Conservation (phyloP, 1,140 invertebrate genomes). For the Bathynomus jamesi region DNA sequence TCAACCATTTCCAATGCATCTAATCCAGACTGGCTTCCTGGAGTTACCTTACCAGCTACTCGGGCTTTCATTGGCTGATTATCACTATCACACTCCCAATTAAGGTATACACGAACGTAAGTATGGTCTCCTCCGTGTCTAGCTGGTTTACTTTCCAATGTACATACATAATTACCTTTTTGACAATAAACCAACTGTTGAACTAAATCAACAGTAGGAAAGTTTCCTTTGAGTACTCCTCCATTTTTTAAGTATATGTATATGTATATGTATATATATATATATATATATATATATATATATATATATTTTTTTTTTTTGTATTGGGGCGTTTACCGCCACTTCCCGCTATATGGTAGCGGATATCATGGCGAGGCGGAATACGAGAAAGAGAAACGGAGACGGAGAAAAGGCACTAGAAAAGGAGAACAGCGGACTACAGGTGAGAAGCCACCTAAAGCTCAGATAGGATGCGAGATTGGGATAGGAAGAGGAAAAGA, state of each 20-base stretch:
- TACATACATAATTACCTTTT: conserved; percentile 55
- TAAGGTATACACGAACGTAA: conserved; percentile 57
- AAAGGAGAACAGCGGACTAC: too few relatives aligned
- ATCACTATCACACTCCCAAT: conserved; percentile 51
- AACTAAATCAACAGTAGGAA: conserved; percentile 58
- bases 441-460: too few relatives aligned
- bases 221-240: conserved; percentile 48
- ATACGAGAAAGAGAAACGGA: too few relatives aligned
- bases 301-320: too few relatives aligned
- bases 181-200: conserved; percentile 52
- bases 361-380: too few relatives aligned
- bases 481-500: too few relatives aligned
- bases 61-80: conserved; percentile 57
- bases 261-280: too few relatives aligned
- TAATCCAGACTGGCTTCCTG: conserved; percentile 50
- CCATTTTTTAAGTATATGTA: conserved; percentile 48
- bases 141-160: conserved; percentile 54
- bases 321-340: too few relatives aligned
- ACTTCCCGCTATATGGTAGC: too few relatives aligned
- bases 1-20: conserved; percentile 58
- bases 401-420: too few relatives aligned
- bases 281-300: too few relatives aligned
- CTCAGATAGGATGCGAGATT: too few relatives aligned
- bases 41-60: conserved; percentile 59
- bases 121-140: conserved; percentile 49